Base-by-base conservation (phyloP, 2,888 invertebrate genomes). In the Poecilobothrus nobilitatus region DNA sequence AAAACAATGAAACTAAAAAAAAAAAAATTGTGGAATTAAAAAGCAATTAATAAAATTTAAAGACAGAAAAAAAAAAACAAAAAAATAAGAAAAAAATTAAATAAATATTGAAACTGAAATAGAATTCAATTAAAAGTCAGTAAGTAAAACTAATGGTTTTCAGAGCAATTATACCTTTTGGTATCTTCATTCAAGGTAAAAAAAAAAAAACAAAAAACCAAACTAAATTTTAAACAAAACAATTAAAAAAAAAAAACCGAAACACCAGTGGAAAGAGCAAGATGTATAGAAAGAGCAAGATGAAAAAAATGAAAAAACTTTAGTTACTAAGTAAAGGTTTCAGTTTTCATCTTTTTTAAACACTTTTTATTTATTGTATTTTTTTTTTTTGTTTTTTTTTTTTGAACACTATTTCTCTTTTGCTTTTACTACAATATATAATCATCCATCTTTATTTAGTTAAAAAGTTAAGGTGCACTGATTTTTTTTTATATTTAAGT, bases 121-220 rank as follows among this genome's bases (percentile, higher is more conserved):
- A 6, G 53, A 53, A 53, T 53, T 53, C 53, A 53, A 53, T 53
- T 53, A 53, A 53, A 53, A 53, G 53, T 53, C 53, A 18, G n/a
- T 53, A 53, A 53, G 53, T 53, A 18, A 53, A 53, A 53, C 53
- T 53, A 53, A 53, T 53, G 53, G 53, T 53, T 53, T 53, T 53
- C n/a, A 18, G 18, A 53, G 18, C 53, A 53, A 53, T 53, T 53
- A 53, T 53, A 18, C 18, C n/a, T 53, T 27, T 53, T 53, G 53
- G 53, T 53, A 53, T 9, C 53, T 53, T 53, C n/a, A 18, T 18
- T 53, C 53, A 53, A 53, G 53, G 53, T 53, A 53, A 53, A 6
- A 53, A 53, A 18, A 2, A 2, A 53, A 53, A 44, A n/a, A 53
- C 9, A 18, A 12, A 12, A 53, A 53, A 15, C 3, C 3, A 44